Evolutionary conservation across 1,140 invertebrate genomes (phyloP).

Genomic region (Zophobas atratus): DNA sequence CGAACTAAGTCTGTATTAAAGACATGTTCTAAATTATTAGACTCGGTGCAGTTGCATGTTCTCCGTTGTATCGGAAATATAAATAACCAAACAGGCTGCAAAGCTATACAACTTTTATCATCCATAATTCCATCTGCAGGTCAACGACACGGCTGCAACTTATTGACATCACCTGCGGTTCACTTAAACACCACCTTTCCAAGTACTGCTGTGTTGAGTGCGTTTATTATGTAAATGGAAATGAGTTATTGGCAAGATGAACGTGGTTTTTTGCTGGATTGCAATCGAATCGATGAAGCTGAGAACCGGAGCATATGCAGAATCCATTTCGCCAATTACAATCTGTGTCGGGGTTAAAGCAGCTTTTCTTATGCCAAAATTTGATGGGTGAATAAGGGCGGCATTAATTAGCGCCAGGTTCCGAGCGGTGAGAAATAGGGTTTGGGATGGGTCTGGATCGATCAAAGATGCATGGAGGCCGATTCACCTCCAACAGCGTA

Average conservation of each 20-base stretch:
- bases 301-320: constrained; percentile 16
- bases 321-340: constrained; percentile 23
- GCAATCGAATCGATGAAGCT: background rate
- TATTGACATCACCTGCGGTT: constrained; percentile 45
- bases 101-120: constrained; percentile 46
- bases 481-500: too few species aligned
- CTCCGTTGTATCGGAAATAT: constrained; percentile 50
- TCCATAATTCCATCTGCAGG: constrained; percentile 49
- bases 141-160: constrained; percentile 46
- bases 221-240: constrained; percentile 10
- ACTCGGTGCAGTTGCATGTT: constrained; percentile 41
- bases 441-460: too few species aligned
- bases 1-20: constrained; percentile 39
- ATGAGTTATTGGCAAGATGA: background rate
- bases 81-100: constrained; percentile 51
- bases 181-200: constrained; percentile 17
- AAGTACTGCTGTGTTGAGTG: background rate
- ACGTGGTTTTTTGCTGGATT: background rate
- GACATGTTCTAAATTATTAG: constrained; percentile 38
- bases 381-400: constrained; percentile 11
- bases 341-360: constrained; percentile 1
- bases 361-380: constrained; percentile 13
- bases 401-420: constrained; percentile 7
- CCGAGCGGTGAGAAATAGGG: too few species aligned
- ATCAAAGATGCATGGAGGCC: too few species aligned